Conservation (phyloP, 2,797 vertebrate species). For the Enteromius radiatus region DNA sequence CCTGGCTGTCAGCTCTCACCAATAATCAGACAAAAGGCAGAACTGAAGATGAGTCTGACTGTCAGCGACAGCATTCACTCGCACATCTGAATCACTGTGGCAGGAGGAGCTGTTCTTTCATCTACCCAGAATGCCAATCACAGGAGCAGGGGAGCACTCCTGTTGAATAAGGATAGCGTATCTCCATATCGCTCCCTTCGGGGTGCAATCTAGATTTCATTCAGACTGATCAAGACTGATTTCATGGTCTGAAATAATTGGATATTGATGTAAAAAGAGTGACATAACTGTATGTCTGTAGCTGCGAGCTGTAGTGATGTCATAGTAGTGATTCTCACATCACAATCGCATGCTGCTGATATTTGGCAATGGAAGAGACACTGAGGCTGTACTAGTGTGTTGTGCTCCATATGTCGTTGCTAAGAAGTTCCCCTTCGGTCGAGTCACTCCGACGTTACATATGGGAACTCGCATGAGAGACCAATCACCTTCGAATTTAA, state of each 20-base stretch:
- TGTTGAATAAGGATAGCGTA: conserved; percentile 11
- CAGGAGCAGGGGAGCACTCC: conserved; percentile 3
- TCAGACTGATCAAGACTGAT: conserved; percentile 18
- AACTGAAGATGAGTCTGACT: conserved; percentile 36
- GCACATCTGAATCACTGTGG: conserved; percentile 37
- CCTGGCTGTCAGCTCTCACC: conserved; percentile 31
- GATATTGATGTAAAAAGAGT: conserved; percentile 30
- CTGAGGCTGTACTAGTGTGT: not conserved
- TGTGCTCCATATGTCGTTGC: not conserved
- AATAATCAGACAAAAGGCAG: conserved; percentile 46
- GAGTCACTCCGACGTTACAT: too few relatives aligned
- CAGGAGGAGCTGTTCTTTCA: conserved; percentile 32
- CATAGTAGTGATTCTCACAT: not conserved
- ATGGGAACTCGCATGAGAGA: too few relatives aligned
- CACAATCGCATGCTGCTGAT: not conserved
- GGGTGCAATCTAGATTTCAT: conserved; percentile 18
- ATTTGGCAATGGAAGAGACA: not conserved
- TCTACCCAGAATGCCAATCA: conserved; percentile 35
- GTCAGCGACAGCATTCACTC: conserved; percentile 9
- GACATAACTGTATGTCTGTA: conserved; percentile 7
- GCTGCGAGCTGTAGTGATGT: not conserved
- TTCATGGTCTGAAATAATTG: conserved; percentile 21
- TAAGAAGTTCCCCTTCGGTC: too few relatives aligned
- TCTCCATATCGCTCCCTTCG: conserved; percentile 1
- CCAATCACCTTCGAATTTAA: too few relatives aligned